Percentiles rank a stretch among this genome's conserved stretches.
Conservation (phyloP, 1,140 invertebrate genomes). For the Hermetia illucens region DNA sequence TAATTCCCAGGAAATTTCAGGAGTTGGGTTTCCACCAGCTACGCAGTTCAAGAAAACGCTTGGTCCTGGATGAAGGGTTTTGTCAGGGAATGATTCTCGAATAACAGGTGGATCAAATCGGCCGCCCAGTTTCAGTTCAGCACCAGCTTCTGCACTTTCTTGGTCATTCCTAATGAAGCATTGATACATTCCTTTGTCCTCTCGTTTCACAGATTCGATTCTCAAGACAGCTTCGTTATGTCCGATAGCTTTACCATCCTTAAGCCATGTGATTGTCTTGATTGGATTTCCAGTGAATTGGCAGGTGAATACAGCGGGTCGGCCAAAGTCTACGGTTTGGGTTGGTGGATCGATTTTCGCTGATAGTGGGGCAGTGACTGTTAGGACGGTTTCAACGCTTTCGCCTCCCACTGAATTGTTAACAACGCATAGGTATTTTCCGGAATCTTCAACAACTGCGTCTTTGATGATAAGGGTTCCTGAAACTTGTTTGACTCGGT, state of each 20-base stretch:
- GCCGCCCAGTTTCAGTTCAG: conserved; percentile 84
- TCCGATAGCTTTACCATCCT: conserved; percentile 73
- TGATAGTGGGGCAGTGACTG: conserved; percentile 77
- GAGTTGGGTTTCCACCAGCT: conserved; percentile 67
- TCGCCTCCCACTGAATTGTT: conserved; percentile 88
- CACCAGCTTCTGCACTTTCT: conserved; percentile 82
- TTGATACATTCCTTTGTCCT: conserved; percentile 96
- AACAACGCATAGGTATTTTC: conserved; percentile 86
- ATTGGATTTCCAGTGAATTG: conserved; percentile 82
- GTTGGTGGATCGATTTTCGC: conserved; percentile 76
- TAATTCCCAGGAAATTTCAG: conserved; percentile 87
- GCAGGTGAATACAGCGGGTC: conserved; percentile 79
- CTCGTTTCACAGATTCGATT: conserved; percentile 81
- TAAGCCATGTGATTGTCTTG: conserved; percentile 79
- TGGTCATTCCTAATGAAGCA: conserved; percentile 90
- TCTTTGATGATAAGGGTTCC: conserved; percentile 85
- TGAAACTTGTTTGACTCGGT: conserved; percentile 83
- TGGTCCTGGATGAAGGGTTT: conserved; percentile 75
- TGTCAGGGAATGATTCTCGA: conserved; percentile 69
- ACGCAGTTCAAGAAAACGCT: conserved; percentile 69
- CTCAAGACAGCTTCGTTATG: conserved; percentile 63
- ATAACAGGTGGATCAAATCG: conserved; percentile 82
- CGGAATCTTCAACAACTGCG: conserved; percentile 80
- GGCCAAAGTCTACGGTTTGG: conserved; percentile 84
- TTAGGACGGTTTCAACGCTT: conserved; percentile 81